Evolutionary conservation across 2,113 vertebrate species (phyloP).

Genomic region (Pelecanus crispus): DNA sequence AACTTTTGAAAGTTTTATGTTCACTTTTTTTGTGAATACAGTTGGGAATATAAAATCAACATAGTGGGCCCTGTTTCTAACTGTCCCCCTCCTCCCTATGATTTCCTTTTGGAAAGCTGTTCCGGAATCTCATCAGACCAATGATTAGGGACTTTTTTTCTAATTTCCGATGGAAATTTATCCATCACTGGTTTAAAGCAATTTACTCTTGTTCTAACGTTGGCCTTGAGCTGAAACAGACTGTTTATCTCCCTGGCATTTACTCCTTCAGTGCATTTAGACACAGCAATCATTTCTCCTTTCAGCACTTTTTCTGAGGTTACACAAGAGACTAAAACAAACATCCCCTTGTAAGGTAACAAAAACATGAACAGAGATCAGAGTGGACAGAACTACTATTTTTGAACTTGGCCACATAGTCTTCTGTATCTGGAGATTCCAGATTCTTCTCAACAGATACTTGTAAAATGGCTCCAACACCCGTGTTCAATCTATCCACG

Average conservation of each 20-base stretch:
- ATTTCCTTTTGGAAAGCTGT: not conserved
- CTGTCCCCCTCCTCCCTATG: not conserved
- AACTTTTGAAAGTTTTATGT: not conserved
- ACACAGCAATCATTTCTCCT: not conserved
- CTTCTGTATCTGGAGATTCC: not conserved
- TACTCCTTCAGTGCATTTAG: not conserved
- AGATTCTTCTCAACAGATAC: not conserved
- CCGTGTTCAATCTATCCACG: not conserved
- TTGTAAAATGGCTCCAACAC: not conserved
- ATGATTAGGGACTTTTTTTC: not conserved
- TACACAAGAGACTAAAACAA: not conserved
- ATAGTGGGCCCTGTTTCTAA: not conserved
- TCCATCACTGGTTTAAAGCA: not conserved
- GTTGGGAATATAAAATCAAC: not conserved
- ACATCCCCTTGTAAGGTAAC: not conserved
- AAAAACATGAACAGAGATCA: not conserved
- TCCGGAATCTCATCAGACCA: not conserved
- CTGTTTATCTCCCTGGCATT: not conserved
- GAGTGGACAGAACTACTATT: not conserved
- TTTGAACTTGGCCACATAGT: not conserved
- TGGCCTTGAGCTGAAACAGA: not conserved
- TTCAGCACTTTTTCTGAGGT: not conserved
- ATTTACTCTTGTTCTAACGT: not conserved
- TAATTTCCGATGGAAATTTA: not conserved
- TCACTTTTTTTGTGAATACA: not conserved